Evolutionary conservation across 2,113 vertebrate species (phyloP).

Genomic region (Caloenas nicobarica): DNA sequence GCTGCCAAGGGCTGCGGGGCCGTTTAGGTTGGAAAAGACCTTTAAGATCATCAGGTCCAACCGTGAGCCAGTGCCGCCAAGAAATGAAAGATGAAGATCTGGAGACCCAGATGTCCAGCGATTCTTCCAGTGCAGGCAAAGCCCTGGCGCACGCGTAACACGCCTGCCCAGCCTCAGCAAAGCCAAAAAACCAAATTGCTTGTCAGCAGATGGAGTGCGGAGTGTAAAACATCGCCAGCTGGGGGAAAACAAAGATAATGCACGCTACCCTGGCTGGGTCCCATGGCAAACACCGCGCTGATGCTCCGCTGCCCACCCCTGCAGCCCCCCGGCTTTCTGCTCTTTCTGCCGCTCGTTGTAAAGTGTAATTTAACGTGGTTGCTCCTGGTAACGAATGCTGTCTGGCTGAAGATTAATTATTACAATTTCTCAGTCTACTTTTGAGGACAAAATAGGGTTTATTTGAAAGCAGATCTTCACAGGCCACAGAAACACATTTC

Average conservation of each 20-base stretch:
- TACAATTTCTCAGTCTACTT: not conserved
- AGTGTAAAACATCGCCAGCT: not conserved
- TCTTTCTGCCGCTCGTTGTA: not conserved
- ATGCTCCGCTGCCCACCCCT: not conserved
- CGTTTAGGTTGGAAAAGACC: too few relatives aligned
- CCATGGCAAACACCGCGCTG: not conserved
- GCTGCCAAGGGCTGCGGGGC: too few relatives aligned
- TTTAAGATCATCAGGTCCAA: too few relatives aligned
- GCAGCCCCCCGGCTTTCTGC: not conserved
- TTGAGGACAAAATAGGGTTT: not conserved
- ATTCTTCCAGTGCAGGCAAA: not conserved
- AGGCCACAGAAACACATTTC: not conserved
- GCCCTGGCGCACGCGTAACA: accelerated
- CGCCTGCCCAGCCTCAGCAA: not conserved
- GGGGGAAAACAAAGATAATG: not conserved
- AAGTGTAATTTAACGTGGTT: not conserved
- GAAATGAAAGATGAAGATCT: not conserved
- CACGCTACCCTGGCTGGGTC: not conserved
- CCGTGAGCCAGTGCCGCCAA: too few relatives aligned
- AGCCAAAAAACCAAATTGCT: not conserved
- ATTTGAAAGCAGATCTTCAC: not conserved
- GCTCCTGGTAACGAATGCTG: not conserved
- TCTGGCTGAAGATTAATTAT: not conserved
- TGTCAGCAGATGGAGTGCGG: not conserved
- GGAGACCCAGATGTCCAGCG: not conserved